A percentile compares a stretch with the other conserved stretches of the same genome.
Conservation (phyloP, 2,113 vertebrate species). For the Gnathonemus longibarbis region DNA sequence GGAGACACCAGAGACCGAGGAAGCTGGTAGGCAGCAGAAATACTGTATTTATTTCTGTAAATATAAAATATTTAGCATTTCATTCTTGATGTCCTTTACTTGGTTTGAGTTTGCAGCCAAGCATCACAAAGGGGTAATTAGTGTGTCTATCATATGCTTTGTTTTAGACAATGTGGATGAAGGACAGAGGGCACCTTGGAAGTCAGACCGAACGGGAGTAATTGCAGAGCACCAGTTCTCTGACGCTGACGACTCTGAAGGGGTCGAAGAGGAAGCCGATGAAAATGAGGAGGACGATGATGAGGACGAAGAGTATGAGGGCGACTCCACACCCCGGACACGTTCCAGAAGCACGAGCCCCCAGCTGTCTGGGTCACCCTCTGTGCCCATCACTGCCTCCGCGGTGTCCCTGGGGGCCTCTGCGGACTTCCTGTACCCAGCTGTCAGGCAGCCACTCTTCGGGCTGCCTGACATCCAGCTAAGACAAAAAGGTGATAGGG, state of each 20-base stretch:
- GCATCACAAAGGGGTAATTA: not conserved
- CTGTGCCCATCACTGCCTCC: constrained; percentile 70
- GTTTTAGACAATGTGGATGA: constrained; percentile 62
- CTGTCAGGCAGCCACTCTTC: constrained; percentile 67
- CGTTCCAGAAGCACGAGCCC: constrained; percentile 91
- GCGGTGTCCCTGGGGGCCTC: constrained; percentile 55
- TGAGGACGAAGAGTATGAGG: constrained; percentile 88
- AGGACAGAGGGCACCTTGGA: constrained; percentile 68
- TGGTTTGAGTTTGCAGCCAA: not conserved
- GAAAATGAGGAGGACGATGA: constrained; percentile 90
- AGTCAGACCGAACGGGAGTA: constrained; percentile 59
- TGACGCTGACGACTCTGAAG: constrained; percentile 88
- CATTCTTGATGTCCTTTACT: not conserved
- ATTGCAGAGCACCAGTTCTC: constrained; percentile 91
- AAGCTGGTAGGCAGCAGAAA: constrained; percentile 68
- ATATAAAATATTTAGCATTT: not conserved
- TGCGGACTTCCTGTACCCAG: constrained; percentile 54
- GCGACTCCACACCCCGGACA: constrained; percentile 86
- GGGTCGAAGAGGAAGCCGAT: constrained; percentile 78
- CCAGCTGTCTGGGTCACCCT: constrained; percentile 71
- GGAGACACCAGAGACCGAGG: constrained; percentile 83
- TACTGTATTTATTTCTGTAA: not conserved
- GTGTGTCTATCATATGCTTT: not conserved
- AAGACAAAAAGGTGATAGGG: constrained; percentile 58
- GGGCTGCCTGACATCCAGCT: constrained; percentile 73